phyloP scores from a whole-genome alignment of 2,888 invertebrate species.

The Xestobium rufovillosum region DNA sequence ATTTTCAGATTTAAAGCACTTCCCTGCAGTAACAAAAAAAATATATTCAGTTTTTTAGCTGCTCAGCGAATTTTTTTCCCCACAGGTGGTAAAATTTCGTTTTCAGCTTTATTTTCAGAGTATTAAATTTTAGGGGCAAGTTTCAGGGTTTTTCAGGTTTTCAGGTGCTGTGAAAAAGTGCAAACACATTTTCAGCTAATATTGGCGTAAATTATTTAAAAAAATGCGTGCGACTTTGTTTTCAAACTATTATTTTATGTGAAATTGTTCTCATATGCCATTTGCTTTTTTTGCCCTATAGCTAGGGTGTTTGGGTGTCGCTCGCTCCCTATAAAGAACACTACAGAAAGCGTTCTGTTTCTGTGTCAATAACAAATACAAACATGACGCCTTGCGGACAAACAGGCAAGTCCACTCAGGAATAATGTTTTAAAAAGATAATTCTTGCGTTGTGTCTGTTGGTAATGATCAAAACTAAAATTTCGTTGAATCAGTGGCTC shows the following conservation, averaged over 20 bases:
- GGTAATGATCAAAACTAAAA: too few relatives aligned
- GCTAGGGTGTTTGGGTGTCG: conserved; percentile 43
- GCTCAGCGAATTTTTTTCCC: too few relatives aligned
- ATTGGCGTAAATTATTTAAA: too few relatives aligned
- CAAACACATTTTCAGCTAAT: conserved; percentile 23
- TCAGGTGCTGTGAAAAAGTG: conserved; percentile 9
- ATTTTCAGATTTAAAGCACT: conserved; percentile 15
- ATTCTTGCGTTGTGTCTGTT: too few relatives aligned
- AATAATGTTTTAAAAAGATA: conserved; percentile 13
- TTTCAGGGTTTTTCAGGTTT: conserved; percentile 10
- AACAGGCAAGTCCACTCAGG: conserved; percentile 39
- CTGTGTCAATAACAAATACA: too few relatives aligned
- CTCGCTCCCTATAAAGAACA: conserved; percentile 32
- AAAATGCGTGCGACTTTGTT: neutral
- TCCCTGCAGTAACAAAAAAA: too few relatives aligned
- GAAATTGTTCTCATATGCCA: conserved; percentile 20
- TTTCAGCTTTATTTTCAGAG: conserved; percentile 8
- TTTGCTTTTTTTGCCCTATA: conserved; percentile 43
- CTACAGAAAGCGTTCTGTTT: conserved; percentile 31
- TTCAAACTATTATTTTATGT: neutral
- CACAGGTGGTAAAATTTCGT: conserved; percentile 12
- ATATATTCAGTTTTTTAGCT: too few relatives aligned
- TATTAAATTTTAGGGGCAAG: conserved; percentile 2
- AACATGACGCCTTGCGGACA: conserved; percentile 39
- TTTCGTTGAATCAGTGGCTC: too few relatives aligned